A percentile compares a stretch with the other conserved stretches of the same genome.
phyloP scores from a whole-genome alignment of 2,113 vertebrate genomes.

The Rhineura floridana region DNA sequence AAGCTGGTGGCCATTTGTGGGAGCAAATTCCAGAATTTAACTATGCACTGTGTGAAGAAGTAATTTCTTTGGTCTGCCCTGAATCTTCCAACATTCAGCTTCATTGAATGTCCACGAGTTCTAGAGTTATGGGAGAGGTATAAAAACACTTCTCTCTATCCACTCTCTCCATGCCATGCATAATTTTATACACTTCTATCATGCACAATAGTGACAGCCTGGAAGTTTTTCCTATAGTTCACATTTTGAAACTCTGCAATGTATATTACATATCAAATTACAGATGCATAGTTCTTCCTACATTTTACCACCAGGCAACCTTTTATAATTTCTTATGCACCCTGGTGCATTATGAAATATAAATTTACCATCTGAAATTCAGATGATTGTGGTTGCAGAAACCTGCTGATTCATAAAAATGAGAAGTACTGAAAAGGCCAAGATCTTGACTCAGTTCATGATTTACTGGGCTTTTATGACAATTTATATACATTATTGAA shows the following conservation, averaged over 20 bases:
- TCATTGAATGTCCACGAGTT: too few relatives aligned
- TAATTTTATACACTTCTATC: too few relatives aligned
- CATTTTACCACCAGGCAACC: conserved; percentile 69
- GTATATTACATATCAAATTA: conserved; percentile 70
- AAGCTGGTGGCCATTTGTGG: too few relatives aligned
- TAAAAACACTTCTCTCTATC: too few relatives aligned
- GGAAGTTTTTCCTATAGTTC: too few relatives aligned
- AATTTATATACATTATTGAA: conserved; percentile 74
- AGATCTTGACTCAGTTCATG: conserved; percentile 53
- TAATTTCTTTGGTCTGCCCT: too few relatives aligned
- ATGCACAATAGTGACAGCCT: too few relatives aligned
- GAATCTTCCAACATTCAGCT: too few relatives aligned
- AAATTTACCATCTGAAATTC: conserved; percentile 94
- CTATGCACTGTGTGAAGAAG: too few relatives aligned
- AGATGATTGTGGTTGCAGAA: conserved; percentile 83
- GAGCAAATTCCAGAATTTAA: too few relatives aligned
- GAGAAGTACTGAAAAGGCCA: conserved; percentile 71
- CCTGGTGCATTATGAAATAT: conserved; percentile 80
- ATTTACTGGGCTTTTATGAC: conserved; percentile 74
- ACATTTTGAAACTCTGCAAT: neutral
- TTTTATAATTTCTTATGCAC: conserved; percentile 83
- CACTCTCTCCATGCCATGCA: too few relatives aligned
- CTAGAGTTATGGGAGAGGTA: too few relatives aligned
- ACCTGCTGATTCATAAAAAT: conserved; percentile 89
- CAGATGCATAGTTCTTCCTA: conserved; percentile 58